Evolutionary conservation across 2,888 invertebrate species (phyloP), one percentile per base, ranked within the genome.

Genomic region (Sycophila texana): DNA sequence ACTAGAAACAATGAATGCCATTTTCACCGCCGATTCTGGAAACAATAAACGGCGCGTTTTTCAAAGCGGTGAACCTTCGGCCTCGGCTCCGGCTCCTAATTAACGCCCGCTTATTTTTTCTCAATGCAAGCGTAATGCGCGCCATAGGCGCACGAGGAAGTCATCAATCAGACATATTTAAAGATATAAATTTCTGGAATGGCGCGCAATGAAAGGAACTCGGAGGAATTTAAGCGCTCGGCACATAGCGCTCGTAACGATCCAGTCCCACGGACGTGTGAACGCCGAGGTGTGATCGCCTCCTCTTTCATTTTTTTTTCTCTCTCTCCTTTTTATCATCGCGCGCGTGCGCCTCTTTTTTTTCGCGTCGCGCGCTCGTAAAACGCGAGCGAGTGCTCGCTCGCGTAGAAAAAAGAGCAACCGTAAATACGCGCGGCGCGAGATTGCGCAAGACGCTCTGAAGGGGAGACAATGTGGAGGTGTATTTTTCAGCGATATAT

Each of bases 81-180:
- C 10, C 14, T 1, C 30, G 53, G 63, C 51, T n/a, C 18, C n/a
- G 53, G 30, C 4, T 39, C 65, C 60, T 58, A 72, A 77, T 72
- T 77, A 72, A 72, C 30, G 14, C 7, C 58, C 20, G 26, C 57
- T 4, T 58, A 51, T 77, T 77, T 77, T 73, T 77, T 55, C 53
- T 22, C 20, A 30, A 53, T 53, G n/a, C 14, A 7, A 71, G 30
- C 39, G 39, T 7, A 66, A 14, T n/a, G 53, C 22, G 39, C 39
- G 51, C 76, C 39, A 39, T 10, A 39, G 39, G 39, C 39, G 5
- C 39, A 39, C 39, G 39, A 39, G 80, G 80, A 80, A 76, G 76
- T 58, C 67, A 80, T 80, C 76, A 80, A 80, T 80, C 76, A 80
- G 73, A n/a, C 73, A 57, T 73, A 76, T 76, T 80, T 76, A 80